Evolutionary conservation across 2,888 invertebrate genomes (phyloP).

Genomic region (Suillia variegata): DNA sequence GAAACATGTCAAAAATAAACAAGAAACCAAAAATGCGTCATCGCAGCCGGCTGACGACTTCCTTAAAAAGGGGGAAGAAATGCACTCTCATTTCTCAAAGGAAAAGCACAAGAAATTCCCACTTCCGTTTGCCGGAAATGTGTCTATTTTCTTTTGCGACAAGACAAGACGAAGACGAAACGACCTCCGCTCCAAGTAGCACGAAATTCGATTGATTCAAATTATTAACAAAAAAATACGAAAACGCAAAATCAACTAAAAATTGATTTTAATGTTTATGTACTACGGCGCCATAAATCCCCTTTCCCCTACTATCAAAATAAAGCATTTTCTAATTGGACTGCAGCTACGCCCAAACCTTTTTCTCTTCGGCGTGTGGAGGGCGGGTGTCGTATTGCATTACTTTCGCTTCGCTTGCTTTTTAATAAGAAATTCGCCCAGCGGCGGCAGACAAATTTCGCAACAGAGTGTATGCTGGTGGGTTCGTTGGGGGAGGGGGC

Average conservation of each 20-base stretch:
- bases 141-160: too few species aligned
- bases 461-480: not conserved
- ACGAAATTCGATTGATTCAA: constrained; percentile 3
- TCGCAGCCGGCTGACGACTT: too few species aligned
- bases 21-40: not conserved
- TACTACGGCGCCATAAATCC: too few species aligned
- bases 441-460: not conserved
- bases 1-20: not conserved
- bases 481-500: constrained; percentile 1
- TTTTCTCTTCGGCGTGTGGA: too few species aligned
- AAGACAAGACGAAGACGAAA: too few species aligned
- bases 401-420: constrained; percentile 20
- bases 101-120: not conserved
- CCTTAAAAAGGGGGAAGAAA: too few species aligned
- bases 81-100: too few species aligned
- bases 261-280: too few species aligned
- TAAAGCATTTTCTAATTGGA: too few species aligned
- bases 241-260: not conserved
- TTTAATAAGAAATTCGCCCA: constrained; percentile 19
- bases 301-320: not conserved
- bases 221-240: not conserved
- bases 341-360: too few species aligned
- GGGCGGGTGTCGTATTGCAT: constrained; percentile 19
- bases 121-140: too few species aligned
- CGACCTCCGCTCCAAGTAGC: too few species aligned